These are phyloP conservation scores for Cyprinodon diabolis DNA, from an alignment of 2,797 vertebrate species.

Conservation along the genomic window DNA sequence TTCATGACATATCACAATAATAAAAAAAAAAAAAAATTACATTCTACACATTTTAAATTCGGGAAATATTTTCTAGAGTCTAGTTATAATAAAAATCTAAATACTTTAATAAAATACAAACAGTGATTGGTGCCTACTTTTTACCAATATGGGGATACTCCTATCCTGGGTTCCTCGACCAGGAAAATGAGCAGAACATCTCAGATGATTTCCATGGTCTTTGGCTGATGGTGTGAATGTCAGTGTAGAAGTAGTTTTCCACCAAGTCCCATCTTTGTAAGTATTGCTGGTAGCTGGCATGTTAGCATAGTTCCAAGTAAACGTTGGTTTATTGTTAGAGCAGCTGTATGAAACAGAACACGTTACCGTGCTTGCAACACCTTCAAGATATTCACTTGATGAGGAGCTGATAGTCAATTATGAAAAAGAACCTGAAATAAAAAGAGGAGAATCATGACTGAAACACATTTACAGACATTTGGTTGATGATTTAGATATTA, in stretches of 20 bases:
- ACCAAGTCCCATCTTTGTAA: rapidly evolving
- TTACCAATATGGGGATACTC: slow-evolving; percentile 40
- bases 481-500: neutral
- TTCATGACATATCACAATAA: neutral
- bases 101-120: no score
- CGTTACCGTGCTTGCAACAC: slow-evolving; percentile 24
- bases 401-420: slow-evolving; percentile 13
- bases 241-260: slow-evolving; percentile 42
- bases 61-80: no score
- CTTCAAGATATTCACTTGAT: slow-evolving; percentile 43
- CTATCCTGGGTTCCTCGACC: neutral
- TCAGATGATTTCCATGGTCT: slow-evolving; percentile 49
- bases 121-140: slow-evolving; percentile 40
- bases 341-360: slow-evolving; percentile 54
- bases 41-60: no score
- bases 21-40: no score
- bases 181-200: slow-evolving; percentile 40
- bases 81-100: no score
- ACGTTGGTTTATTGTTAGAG: slow-evolving; percentile 8
- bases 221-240: slow-evolving; percentile 43
- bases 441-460: slow-evolving; percentile 15
- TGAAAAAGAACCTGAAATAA: slow-evolving; percentile 38
- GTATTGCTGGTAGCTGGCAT: slow-evolving; percentile 25
- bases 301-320: slow-evolving; percentile 48
- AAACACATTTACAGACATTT: neutral